These are phyloP conservation scores for Doryteuthis pealeii DNA, from an alignment of 1,140 invertebrate species.

Conservation along the genomic window DNA sequence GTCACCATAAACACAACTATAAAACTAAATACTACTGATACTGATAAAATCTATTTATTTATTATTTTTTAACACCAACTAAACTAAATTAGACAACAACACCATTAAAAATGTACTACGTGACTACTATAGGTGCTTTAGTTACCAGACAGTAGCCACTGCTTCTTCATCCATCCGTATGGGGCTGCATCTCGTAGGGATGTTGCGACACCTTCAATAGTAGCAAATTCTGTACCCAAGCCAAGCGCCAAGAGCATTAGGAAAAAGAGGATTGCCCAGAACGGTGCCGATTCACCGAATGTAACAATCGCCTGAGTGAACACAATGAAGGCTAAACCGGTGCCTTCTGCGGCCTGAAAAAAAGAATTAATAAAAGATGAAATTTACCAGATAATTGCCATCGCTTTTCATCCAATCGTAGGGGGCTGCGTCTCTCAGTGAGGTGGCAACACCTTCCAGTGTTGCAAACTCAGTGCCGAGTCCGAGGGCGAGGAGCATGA, in stretches of 20 bases:
- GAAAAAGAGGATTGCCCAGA: constrained; percentile 92
- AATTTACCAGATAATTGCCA: constrained; percentile 73
- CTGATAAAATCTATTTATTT: too few relatives aligned
- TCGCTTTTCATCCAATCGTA: constrained; percentile 80
- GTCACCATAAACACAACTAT: too few relatives aligned
- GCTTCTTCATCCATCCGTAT: constrained; percentile 81
- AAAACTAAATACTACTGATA: too few relatives aligned
- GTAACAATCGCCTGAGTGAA: constrained; percentile 89
- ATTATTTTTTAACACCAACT: too few relatives aligned
- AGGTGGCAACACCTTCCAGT: constrained; percentile 81
- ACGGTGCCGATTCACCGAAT: constrained; percentile 84
- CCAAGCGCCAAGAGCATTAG: constrained; percentile 91
- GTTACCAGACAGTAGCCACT: constrained; percentile 73
- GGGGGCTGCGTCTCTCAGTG: constrained; percentile 88
- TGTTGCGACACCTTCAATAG: constrained; percentile 77
- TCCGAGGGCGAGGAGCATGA: constrained; percentile 90
- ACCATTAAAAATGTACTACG: too few relatives aligned
- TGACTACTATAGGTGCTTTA: constrained; percentile 13
- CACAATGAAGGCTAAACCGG: constrained; percentile 82
- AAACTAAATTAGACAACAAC: too few relatives aligned
- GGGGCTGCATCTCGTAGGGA: constrained; percentile 91
- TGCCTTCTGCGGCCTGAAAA: constrained; percentile 64
- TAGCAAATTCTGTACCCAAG: constrained; percentile 81
- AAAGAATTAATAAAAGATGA: background rate
- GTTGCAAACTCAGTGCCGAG: constrained; percentile 81